Evolutionary conservation across 2,888 invertebrate genomes (phyloP).

Genomic region (Drosophila quinaria): DNA sequence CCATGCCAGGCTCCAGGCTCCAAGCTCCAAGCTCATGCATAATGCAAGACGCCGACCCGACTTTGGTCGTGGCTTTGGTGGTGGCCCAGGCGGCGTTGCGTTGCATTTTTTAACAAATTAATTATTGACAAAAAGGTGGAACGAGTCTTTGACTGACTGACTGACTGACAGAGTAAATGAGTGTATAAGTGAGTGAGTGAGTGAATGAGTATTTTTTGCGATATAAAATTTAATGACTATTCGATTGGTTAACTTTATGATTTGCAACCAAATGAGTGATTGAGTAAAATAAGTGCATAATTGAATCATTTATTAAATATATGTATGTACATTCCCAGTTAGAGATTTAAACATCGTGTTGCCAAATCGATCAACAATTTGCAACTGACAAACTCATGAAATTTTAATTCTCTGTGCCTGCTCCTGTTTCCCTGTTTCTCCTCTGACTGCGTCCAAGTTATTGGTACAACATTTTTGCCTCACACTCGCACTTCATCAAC

Average conservation of each 20-base stretch:
- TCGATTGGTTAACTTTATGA: not conserved
- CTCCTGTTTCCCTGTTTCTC: not conserved
- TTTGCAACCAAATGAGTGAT: not conserved
- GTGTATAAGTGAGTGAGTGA: slow-evolving; percentile 14
- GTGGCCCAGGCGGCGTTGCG: slow-evolving; percentile 66
- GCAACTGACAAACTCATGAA: slow-evolving; percentile 36
- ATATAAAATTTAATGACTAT: not conserved
- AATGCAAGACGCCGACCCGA: slow-evolving; percentile 59
- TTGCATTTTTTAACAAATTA: slow-evolving; percentile 80
- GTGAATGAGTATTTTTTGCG: not conserved
- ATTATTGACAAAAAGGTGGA: slow-evolving; percentile 77
- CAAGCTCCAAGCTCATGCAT: slow-evolving; percentile 65
- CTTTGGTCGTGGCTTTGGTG: slow-evolving; percentile 48
- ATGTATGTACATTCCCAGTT: not conserved
- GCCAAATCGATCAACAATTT: slow-evolving; percentile 55
- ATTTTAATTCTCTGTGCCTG: slow-evolving; percentile 13
- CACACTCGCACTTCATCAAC: slow-evolving; percentile 82
- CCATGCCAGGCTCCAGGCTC: slow-evolving; percentile 15
- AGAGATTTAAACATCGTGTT: not conserved
- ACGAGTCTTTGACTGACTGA: slow-evolving; percentile 48
- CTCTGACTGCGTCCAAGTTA: slow-evolving; percentile 49
- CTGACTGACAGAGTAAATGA: slow-evolving; percentile 27
- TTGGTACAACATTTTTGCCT: slow-evolving; percentile 80
- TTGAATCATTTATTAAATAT: slow-evolving; percentile 1
- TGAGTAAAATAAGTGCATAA: slow-evolving; percentile 4